Conservation (phyloP, 2,797 vertebrate species). For the Sebastes dallii region DNA sequence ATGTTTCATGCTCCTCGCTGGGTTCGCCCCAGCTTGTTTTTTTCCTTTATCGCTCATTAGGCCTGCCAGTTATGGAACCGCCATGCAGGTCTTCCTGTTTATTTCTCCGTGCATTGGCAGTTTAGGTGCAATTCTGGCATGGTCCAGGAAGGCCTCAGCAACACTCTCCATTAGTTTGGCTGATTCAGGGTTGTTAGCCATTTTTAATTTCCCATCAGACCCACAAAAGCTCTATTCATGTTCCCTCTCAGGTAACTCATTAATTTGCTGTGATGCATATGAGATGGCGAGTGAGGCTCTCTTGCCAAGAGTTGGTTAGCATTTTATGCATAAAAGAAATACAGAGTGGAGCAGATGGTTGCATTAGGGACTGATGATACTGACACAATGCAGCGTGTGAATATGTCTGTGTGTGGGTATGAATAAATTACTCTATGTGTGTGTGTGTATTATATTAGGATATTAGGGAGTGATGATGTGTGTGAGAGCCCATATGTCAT, state of each 20-base stretch:
- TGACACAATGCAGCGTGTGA: slow-evolving; percentile 66
- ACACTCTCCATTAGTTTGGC: slow-evolving; percentile 74
- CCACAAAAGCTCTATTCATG: slow-evolving; percentile 72
- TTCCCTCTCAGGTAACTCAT: slow-evolving; percentile 82
- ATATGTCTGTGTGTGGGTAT: slow-evolving; percentile 52
- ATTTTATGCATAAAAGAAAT: slow-evolving; percentile 77
- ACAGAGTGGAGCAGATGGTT: slow-evolving; percentile 80
- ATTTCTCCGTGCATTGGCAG: slow-evolving; percentile 42
- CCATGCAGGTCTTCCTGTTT: slow-evolving; percentile 17
- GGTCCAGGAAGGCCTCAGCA: slow-evolving; percentile 61
- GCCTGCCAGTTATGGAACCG: slow-evolving; percentile 12
- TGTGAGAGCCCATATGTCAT: slow-evolving; percentile 8
- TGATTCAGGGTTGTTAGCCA: slow-evolving; percentile 80
- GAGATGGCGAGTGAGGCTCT: slow-evolving; percentile 72
- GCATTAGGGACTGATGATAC: slow-evolving; percentile 76
- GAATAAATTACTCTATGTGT: slow-evolving; percentile 44
- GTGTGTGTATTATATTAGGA: slow-evolving; percentile 33
- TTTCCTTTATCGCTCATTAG: slow-evolving; percentile 26
- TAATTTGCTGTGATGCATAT: slow-evolving; percentile 84
- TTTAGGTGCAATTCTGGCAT: slow-evolving; percentile 39
- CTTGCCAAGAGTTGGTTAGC: slow-evolving; percentile 78
- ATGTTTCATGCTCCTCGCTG: slow-evolving; percentile 1
- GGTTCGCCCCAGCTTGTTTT: background rate
- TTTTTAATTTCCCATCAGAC: slow-evolving; percentile 84
- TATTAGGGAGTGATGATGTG: slow-evolving; percentile 26